Conservation (phyloP, 1,140 invertebrate genomes). For the Ceratoteleas bidentatus region DNA sequence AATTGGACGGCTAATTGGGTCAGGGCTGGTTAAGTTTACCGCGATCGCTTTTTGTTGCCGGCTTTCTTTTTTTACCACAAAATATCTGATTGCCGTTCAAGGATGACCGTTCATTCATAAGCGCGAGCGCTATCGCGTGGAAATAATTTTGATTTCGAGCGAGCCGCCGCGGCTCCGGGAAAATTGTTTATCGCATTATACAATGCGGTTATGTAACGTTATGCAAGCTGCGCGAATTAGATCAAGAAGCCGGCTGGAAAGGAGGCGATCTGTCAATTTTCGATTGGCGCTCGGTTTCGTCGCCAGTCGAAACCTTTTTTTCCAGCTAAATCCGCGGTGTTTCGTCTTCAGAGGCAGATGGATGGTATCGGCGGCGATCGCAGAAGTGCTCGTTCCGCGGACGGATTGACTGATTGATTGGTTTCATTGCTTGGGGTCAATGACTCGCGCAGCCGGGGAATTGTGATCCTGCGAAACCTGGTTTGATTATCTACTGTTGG, state of each 20-base stretch:
- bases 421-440: no score
- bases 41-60: slow-evolving; percentile 13
- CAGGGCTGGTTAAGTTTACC: slow-evolving; percentile 46
- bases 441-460: no score
- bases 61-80: slow-evolving; percentile 14
- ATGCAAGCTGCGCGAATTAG: slow-evolving; percentile 11
- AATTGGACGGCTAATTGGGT: slow-evolving; percentile 41
- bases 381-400: no score
- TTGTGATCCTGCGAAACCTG: no score
- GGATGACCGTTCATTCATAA: slow-evolving; percentile 51
- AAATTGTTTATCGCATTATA: slow-evolving; percentile 36
- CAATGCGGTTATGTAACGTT: slow-evolving; percentile 29
- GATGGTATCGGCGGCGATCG: no score
- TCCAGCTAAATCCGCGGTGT: no score
- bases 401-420: no score
- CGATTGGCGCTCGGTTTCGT: no score
- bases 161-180: not conserved
- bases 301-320: no score
- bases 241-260: not conserved
- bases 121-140: slow-evolving; percentile 5
- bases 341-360: no score
- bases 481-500: no score
- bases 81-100: slow-evolving; percentile 47
- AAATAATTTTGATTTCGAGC: slow-evolving; percentile 13
- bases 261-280: no score